Conservation (phyloP, 2,113 vertebrate genomes). For the Antennarius striatus region DNA sequence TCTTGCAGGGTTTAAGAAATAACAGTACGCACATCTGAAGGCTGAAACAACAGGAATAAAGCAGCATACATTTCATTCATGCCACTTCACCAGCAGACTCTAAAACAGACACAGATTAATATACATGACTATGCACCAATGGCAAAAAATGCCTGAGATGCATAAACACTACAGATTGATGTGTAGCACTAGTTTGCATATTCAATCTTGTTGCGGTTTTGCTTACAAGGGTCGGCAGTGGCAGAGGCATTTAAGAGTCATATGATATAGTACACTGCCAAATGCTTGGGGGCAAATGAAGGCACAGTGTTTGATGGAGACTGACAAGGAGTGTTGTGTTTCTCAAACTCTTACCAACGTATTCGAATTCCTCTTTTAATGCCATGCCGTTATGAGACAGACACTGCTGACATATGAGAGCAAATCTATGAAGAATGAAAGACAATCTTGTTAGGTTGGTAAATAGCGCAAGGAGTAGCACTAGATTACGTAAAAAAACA, state of each 20-base stretch:
- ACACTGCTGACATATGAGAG: constrained; percentile 98
- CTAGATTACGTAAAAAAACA: constrained; percentile 9
- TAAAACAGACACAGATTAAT: constrained; percentile 63
- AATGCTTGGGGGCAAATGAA: constrained; percentile 78
- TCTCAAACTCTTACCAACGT: constrained; percentile 88
- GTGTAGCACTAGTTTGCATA: constrained; percentile 68
- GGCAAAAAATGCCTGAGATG: constrained; percentile 63
- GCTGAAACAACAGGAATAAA: constrained; percentile 78
- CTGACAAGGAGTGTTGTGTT: constrained; percentile 65
- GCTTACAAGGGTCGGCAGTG: constrained; percentile 69
- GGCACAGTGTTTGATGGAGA: constrained; percentile 72
- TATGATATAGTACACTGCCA: constrained; percentile 78
- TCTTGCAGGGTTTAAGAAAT: constrained; percentile 96
- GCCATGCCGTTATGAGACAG: constrained; percentile 99
- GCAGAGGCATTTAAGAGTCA: constrained; percentile 74
- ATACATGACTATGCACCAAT: constrained; percentile 71
- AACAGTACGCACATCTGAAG: constrained; percentile 98
- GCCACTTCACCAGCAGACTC: constrained; percentile 31
- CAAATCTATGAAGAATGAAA: constrained; percentile 84
- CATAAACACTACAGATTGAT: constrained; percentile 76
- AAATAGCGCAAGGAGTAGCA: constrained; percentile 9
- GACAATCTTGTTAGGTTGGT: constrained; percentile 38
- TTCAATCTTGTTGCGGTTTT: constrained; percentile 73
- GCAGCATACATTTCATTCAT: constrained; percentile 29
- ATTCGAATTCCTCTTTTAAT: constrained; percentile 99